Percentiles rank a stretch among this genome's conserved stretches.
Conservation (phyloP, 1,140 invertebrate genomes). For the Periplaneta americana region DNA sequence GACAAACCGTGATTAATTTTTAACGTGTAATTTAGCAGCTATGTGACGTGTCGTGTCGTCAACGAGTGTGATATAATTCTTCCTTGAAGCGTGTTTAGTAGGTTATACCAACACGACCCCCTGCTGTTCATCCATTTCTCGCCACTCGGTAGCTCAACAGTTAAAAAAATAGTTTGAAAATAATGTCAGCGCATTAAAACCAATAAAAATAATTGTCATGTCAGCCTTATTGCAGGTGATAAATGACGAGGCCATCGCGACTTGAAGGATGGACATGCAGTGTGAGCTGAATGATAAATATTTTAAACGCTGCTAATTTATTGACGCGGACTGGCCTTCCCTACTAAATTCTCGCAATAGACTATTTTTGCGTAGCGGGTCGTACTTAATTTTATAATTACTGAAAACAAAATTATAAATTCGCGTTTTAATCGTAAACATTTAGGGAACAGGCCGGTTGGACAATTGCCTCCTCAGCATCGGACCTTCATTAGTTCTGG, state of each 20-base stretch:
- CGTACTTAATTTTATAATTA: too few species aligned
- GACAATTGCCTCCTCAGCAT: too few species aligned
- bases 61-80: not conserved
- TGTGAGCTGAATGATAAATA: not conserved
- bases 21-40: not conserved
- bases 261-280: not conserved
- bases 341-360: too few species aligned
- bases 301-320: not conserved
- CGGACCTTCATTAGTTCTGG: too few species aligned
- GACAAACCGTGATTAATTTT: not conserved
- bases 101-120: not conserved
- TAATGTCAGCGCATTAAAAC: not conserved
- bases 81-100: not conserved
- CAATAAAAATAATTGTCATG: not conserved
- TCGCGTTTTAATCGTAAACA: too few species aligned
- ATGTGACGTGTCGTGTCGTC: not conserved
- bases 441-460: too few species aligned
- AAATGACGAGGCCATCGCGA: not conserved
- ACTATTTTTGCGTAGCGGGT: too few species aligned
- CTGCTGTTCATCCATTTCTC: not conserved
- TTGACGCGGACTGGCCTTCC: too few species aligned
- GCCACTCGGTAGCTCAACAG: not conserved
- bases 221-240: not conserved
- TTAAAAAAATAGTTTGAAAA: not conserved
- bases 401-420: too few species aligned